A percentile compares a stretch with the other conserved stretches of the same genome.
phyloP scores from a whole-genome alignment of 2,797 vertebrate species.

The Halcyon chelicuti region DNA sequence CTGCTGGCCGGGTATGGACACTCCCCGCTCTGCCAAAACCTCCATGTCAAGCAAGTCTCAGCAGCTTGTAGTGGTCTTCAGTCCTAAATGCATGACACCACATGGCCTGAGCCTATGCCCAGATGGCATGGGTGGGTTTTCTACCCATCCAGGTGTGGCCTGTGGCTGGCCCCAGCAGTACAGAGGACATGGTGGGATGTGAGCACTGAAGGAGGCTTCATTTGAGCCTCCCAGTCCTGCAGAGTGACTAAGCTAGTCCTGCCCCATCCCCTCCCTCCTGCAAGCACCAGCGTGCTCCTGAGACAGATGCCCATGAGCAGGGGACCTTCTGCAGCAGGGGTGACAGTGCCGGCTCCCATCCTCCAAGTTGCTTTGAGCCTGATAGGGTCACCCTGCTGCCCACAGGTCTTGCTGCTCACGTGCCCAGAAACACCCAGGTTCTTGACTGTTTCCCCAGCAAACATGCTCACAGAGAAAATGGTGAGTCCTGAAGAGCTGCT shows the following conservation, averaged over 20 bases:
- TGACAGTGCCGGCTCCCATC: background rate
- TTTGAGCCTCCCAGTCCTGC: background rate
- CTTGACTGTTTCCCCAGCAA: background rate
- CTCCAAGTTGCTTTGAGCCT: background rate
- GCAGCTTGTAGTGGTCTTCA: background rate
- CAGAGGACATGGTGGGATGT: background rate
- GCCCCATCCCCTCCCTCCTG: background rate
- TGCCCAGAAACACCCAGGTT: background rate
- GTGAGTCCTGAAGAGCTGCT: background rate
- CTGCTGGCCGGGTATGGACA: rapidly evolving
- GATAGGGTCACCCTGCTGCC: background rate
- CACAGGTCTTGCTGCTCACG: background rate
- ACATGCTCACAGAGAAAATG: background rate
- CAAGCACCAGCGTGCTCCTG: rapidly evolving
- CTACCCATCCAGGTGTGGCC: rapidly evolving
- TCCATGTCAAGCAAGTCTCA: rapidly evolving
- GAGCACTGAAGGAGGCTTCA: background rate
- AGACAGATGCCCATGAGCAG: background rate
- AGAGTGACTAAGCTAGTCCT: background rate
- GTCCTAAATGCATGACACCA: background rate
- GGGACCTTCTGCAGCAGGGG: background rate
- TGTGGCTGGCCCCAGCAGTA: rapidly evolving
- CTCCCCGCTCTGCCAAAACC: background rate
- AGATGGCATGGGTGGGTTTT: background rate
- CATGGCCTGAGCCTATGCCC: background rate